These are phyloP conservation scores for Dasysyrphus albostriatus DNA, from an alignment of 2,888 invertebrate genomes.

Conservation along the genomic window DNA sequence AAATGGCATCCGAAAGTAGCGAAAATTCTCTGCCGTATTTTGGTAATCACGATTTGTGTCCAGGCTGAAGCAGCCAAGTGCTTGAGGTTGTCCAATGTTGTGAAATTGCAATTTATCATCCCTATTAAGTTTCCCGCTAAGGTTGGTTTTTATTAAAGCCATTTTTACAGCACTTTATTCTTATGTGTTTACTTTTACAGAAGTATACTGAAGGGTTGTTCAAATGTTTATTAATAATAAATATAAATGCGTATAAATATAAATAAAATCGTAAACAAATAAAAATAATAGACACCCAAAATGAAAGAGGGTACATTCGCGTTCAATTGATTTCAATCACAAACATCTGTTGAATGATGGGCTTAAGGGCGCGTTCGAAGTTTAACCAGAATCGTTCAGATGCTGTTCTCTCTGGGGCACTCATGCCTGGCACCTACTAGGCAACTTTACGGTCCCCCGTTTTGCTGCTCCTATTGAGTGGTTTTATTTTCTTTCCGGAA, in stretches of 20 bases:
- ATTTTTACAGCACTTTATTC: neutral
- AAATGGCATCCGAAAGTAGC: conserved; percentile 84
- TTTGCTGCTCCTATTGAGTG: too few relatives aligned
- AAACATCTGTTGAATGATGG: too few relatives aligned
- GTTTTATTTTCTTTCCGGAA: too few relatives aligned
- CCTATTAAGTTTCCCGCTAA: conserved; percentile 46
- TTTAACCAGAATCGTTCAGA: too few relatives aligned
- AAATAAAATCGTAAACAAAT: neutral
- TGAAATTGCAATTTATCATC: conserved; percentile 81
- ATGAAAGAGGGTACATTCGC: too few relatives aligned
- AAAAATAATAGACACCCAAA: too few relatives aligned
- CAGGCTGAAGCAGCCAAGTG: conserved; percentile 86
- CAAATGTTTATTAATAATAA: neutral
- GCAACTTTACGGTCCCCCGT: too few relatives aligned
- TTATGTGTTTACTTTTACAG: neutral
- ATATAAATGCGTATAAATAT: neutral
- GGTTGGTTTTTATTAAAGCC: conserved; percentile 56
- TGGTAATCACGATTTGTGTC: conserved; percentile 82
- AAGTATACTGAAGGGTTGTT: neutral
- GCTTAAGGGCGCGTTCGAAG: too few relatives aligned
- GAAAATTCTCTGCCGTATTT: conserved; percentile 83
- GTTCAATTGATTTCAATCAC: too few relatives aligned
- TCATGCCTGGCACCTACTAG: too few relatives aligned
- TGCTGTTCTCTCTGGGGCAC: too few relatives aligned
- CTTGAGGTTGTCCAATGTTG: conserved; percentile 84